These are phyloP conservation scores for Caenorhabditis becei DNA, from an alignment of 2,888 invertebrate species.

Conservation along the genomic window DNA sequence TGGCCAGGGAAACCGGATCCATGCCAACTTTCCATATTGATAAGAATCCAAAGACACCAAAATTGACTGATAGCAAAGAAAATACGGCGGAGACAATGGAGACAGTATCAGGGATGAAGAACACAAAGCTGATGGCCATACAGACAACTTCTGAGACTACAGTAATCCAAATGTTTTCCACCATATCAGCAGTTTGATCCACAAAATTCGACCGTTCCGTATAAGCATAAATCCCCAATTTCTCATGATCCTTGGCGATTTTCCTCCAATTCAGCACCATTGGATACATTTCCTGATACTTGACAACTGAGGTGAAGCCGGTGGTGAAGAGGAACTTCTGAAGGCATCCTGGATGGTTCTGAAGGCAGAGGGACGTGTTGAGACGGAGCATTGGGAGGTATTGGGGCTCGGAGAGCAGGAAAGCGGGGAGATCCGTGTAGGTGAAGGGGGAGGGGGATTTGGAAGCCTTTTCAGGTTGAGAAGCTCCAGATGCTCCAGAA, in stretches of 20 bases:
- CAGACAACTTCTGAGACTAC: conserved; percentile 72
- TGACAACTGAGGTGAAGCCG: conserved; percentile 72
- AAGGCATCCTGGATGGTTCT: conserved; percentile 68
- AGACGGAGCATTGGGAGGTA: conserved; percentile 59
- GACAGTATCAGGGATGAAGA: conserved; percentile 71
- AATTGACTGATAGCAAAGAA: conserved; percentile 71
- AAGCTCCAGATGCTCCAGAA: no score
- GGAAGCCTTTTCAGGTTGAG: no score
- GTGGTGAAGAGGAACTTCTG: conserved; percentile 71
- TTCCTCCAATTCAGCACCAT: conserved; percentile 70
- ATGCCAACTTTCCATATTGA: conserved; percentile 73
- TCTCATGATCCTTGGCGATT: conserved; percentile 63
- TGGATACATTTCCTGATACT: conserved; percentile 73
- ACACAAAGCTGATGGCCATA: conserved; percentile 71
- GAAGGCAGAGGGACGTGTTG: conserved; percentile 59
- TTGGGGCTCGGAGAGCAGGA: conserved; percentile 56
- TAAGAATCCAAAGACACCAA: conserved; percentile 75
- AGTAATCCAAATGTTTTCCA: conserved; percentile 72
- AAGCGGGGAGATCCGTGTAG: conserved; percentile 62
- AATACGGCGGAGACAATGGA: conserved; percentile 72
- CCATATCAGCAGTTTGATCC: conserved; percentile 72
- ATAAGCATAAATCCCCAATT: conserved; percentile 67
- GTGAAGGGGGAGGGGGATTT: conserved; percentile 34
- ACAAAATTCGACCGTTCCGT: conserved; percentile 73
- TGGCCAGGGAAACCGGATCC: conserved; percentile 73